A percentile compares a stretch with the other conserved stretches of the same genome.
Evolutionary conservation across 2,888 invertebrate genomes (phyloP).

Genomic region (Mylabris sibirica): DNA sequence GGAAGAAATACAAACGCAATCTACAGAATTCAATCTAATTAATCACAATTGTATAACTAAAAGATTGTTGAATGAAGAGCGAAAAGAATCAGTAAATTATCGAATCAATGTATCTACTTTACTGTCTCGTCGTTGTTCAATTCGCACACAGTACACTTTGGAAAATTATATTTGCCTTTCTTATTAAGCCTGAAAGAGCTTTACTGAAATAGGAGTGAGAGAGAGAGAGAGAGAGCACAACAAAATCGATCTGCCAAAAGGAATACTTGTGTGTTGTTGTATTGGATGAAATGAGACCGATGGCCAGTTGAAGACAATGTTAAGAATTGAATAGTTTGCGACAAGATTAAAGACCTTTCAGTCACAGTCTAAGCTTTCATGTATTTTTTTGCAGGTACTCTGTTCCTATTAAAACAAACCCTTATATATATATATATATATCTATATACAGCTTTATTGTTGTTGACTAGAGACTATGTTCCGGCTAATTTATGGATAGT

Average conservation of each 20-base stretch:
- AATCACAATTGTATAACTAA: too few relatives aligned
- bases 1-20: too few relatives aligned
- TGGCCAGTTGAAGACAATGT: slow-evolving; percentile 15
- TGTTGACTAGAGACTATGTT: slow-evolving; percentile 47
- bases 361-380: slow-evolving; percentile 21
- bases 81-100: slow-evolving; percentile 38
- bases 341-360: background rate
- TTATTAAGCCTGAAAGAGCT: slow-evolving; percentile 48
- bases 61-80: slow-evolving; percentile 1
- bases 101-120: slow-evolving; percentile 49
- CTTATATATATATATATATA: too few relatives aligned
- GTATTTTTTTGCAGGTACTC: slow-evolving; percentile 55
- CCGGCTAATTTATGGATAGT: background rate
- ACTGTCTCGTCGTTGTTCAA: slow-evolving; percentile 33
- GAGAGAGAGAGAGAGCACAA: too few relatives aligned
- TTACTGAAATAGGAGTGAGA: slow-evolving; percentile 41
- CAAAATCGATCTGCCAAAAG: slow-evolving; percentile 42
- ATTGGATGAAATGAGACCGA: slow-evolving; percentile 43
- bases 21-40: background rate
- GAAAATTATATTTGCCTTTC: slow-evolving; percentile 61
- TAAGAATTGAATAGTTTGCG: slow-evolving; percentile 17
- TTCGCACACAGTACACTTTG: slow-evolving; percentile 47
- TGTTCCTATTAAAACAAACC: slow-evolving; percentile 49
- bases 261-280: slow-evolving; percentile 43
- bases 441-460: slow-evolving; percentile 45